Evolutionary conservation across 2,797 vertebrate species (phyloP).

Genomic region (Epinephelus coioides): DNA sequence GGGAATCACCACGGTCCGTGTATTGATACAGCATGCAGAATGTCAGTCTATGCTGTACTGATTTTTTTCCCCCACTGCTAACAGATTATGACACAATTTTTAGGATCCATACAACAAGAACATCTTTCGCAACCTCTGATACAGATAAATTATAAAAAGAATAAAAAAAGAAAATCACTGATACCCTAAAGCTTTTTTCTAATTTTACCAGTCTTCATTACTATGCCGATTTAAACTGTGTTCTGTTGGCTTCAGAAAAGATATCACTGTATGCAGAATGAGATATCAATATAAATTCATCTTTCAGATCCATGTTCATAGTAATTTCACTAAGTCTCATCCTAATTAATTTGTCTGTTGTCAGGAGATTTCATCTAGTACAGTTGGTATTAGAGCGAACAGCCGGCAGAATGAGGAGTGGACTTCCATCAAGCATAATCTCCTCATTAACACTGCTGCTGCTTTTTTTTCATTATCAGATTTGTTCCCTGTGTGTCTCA

Average conservation of each 20-base stretch:
- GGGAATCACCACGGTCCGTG: too few relatives aligned
- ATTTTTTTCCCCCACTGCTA: too few relatives aligned
- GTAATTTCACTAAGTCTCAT: constrained; percentile 34
- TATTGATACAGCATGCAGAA: too few relatives aligned
- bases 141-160: not conserved
- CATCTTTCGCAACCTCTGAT: not conserved
- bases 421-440: constrained; percentile 57
- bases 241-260: constrained; percentile 12
- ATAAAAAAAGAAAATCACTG: not conserved
- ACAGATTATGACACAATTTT: too few relatives aligned
- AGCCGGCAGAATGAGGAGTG: constrained; percentile 46
- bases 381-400: constrained; percentile 42
- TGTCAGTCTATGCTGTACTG: too few relatives aligned
- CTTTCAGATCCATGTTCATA: constrained; percentile 39
- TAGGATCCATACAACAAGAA: too few relatives aligned
- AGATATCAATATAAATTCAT: constrained; percentile 38
- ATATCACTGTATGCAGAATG: constrained; percentile 12
- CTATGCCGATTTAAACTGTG: not conserved
- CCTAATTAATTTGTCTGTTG: constrained; percentile 61
- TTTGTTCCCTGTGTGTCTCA: constrained; percentile 42
- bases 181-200: not conserved
- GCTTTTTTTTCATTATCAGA: constrained; percentile 38
- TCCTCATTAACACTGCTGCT: constrained; percentile 66
- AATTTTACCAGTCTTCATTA: too few relatives aligned
- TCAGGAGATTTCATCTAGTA: constrained; percentile 50